phyloP scores from a whole-genome alignment of 1,140 invertebrate genomes.

The Eurosta solidaginis region DNA sequence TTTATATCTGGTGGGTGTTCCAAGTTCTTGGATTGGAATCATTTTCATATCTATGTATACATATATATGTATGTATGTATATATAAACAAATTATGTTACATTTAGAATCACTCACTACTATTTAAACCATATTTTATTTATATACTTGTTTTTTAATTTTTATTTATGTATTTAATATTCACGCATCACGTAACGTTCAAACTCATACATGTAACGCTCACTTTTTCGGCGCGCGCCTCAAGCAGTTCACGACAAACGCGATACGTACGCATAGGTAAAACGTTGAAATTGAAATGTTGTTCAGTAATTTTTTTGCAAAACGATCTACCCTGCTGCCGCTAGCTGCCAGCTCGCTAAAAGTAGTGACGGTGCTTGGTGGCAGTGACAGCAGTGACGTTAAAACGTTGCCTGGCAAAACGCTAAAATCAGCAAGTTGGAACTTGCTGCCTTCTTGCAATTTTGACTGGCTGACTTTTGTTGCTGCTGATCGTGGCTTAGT shows the following conservation, averaged over 20 bases:
- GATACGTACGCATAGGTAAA: conserved; percentile 15
- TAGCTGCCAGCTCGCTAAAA: neutral
- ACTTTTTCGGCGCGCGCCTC: conserved; percentile 6
- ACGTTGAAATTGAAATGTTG: conserved; percentile 25
- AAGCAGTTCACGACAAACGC: neutral
- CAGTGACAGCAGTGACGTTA: neutral
- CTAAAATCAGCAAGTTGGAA: neutral
- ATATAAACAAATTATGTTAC: neutral
- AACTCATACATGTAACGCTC: neutral
- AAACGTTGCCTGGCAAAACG: neutral
- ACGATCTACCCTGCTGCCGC: conserved; percentile 13
- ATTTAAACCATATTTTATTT: neutral
- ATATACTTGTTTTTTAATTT: neutral
- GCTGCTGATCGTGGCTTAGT: conserved; percentile 28
- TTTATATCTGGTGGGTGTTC: no score
- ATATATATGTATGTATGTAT: neutral
- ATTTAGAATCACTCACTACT: no score
- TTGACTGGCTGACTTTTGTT: neutral
- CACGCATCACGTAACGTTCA: no score
- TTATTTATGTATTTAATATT: neutral
- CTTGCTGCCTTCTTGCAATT: neutral
- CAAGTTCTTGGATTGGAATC: no score
- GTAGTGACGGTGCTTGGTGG: neutral
- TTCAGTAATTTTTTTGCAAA: neutral
- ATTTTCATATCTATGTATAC: neutral